A percentile compares a stretch with the other conserved stretches of the same genome.
phyloP scores from a whole-genome alignment of 1,140 invertebrate species.

The Dysdera silvatica region DNA sequence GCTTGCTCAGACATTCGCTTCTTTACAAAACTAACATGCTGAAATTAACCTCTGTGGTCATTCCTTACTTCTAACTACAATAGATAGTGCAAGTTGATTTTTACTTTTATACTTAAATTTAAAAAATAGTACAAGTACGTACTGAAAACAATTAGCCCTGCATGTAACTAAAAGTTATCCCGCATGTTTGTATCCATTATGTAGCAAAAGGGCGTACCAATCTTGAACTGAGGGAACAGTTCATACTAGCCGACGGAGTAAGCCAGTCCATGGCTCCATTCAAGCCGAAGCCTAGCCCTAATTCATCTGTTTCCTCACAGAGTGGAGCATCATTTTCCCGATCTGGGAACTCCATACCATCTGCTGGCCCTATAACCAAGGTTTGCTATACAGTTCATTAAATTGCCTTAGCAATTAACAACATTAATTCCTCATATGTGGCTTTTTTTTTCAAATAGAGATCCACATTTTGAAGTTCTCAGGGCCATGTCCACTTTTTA shows the following conservation, averaged over 20 bases:
- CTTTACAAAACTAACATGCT: no score
- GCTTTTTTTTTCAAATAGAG: no score
- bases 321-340: slow-evolving; percentile 13
- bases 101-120: not conserved
- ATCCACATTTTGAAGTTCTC: no score
- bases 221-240: slow-evolving; percentile 96
- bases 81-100: not conserved
- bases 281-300: slow-evolving; percentile 43
- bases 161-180: slow-evolving; percentile 13
- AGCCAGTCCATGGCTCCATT: slow-evolving; percentile 96
- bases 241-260: slow-evolving; percentile 93
- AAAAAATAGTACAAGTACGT: not conserved
- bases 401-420: no score
- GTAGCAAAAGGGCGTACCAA: slow-evolving; percentile 97
- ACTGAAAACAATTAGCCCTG: not conserved
- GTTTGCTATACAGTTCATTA: no score
- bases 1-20: no score
- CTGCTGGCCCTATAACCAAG: slow-evolving; percentile 34
- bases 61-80: no score
- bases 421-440: no score
- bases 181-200: slow-evolving; percentile 26
- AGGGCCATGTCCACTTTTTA: no score
- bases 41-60: no score
- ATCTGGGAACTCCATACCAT: slow-evolving; percentile 13
- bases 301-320: slow-evolving; percentile 27